Base-by-base conservation (phyloP, 2,888 invertebrate genomes). In the Sinelater perroti region DNA sequence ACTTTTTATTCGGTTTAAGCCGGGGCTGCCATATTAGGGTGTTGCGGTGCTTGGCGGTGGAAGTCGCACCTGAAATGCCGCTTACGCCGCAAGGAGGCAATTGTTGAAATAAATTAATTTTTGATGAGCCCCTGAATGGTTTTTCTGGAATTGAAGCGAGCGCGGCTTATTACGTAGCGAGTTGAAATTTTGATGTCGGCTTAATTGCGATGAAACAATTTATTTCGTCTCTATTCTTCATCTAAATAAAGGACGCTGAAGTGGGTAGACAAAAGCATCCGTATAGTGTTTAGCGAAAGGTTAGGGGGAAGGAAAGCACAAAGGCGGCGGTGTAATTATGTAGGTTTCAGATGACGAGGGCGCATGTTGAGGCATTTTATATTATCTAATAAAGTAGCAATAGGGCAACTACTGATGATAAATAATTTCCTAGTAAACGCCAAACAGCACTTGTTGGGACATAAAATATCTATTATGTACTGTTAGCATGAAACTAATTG, bases 1-100 rank as follows among this genome's bases (percentile, higher is more conserved):
- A 47, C 10, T 40, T 55, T 47, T 40, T 46, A 46, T 55, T 55
- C 31, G 33, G 47, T 28, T 40, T 31, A n/a, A n/a, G n/a, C n/a
- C n/a, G n/a, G n/a, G n/a, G n/a, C n/a, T n/a, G n/a, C n/a, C n/a
- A n/a, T n/a, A n/a, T n/a, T n/a, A n/a, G n/a, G n/a, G n/a, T n/a
- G n/a, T n/a, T n/a, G n/a, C n/a, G 5, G 5, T 21, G 40, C 40
- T 21, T 20, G 21, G n/a, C n/a, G n/a, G n/a, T n/a, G n/a, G n/a
- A n/a, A n/a, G n/a, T n/a, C n/a, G n/a, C n/a, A n/a, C n/a, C n/a
- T n/a, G n/a, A n/a, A n/a, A n/a, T n/a, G n/a, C n/a, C n/a, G n/a
- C n/a, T n/a, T n/a, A n/a, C n/a, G n/a, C n/a, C n/a, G n/a, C n/a
- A n/a, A 7, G 10, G 7, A 40, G 11, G 7, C 14, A 40, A 40